These are phyloP conservation scores for Sarcophilus harrisii DNA, from an alignment of 2,797 vertebrate species.

Conservation along the genomic window DNA sequence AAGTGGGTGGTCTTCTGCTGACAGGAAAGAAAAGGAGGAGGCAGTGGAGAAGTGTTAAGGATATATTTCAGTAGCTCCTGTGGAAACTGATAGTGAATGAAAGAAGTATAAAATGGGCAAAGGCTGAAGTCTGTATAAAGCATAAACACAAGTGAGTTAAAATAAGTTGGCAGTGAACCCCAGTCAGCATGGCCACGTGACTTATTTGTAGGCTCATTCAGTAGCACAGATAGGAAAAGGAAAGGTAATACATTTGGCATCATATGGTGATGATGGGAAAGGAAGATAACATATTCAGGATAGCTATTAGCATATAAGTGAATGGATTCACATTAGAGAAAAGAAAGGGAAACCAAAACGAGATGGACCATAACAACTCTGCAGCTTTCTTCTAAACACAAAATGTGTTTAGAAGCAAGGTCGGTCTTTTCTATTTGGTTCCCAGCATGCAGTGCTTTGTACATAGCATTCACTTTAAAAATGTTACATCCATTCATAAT, in stretches of 20 bases:
- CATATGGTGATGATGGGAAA: not conserved
- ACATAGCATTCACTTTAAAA: not conserved
- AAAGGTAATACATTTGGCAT: not conserved
- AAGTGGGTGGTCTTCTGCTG: not conserved
- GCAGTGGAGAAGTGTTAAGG: not conserved
- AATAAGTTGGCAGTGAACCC: not conserved
- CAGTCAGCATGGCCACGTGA: not conserved
- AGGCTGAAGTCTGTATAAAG: not conserved
- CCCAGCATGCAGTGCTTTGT: not conserved
- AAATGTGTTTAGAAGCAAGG: not conserved
- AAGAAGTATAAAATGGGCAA: not conserved
- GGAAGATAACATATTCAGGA: not conserved
- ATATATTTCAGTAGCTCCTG: not conserved
- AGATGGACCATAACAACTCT: not conserved
- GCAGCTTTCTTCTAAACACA: not conserved
- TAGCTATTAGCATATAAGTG: not conserved
- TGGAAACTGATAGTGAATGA: not conserved
- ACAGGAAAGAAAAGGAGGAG: not conserved
- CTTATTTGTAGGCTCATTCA: not conserved
- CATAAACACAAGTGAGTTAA: not conserved
- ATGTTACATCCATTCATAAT: not conserved
- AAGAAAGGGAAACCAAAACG: not conserved
- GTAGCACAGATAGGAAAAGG: not conserved
- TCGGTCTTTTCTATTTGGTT: not conserved
- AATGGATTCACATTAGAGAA: not conserved